These are phyloP conservation scores for Perodicticus potto DNA, from an alignment of 2,797 vertebrate species.

Conservation along the genomic window DNA sequence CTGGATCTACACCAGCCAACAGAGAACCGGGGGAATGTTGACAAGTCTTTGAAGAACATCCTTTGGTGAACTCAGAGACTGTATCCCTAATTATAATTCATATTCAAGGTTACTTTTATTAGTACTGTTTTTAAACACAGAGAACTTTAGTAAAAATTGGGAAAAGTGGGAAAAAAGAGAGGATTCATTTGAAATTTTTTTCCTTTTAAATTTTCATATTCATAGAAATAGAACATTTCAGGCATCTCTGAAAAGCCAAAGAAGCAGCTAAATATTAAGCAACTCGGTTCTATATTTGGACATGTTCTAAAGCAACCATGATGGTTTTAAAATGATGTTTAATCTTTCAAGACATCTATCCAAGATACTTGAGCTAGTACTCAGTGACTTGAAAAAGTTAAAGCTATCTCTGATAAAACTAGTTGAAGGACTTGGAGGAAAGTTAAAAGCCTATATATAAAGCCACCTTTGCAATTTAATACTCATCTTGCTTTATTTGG, in stretches of 20 bases:
- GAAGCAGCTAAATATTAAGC: not conserved
- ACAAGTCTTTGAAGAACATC: conserved; percentile 1
- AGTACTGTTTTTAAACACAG: conserved; percentile 57
- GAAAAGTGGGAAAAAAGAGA: not conserved
- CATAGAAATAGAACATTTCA: not conserved
- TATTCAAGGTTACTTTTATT: conserved; percentile 43
- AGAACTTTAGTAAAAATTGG: not conserved
- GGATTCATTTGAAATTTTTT: conserved; percentile 7
- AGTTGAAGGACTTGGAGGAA: not conserved
- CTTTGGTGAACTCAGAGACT: conserved; percentile 28
- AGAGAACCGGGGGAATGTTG: not conserved
- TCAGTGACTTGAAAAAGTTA: not conserved
- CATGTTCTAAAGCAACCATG: conserved; percentile 8
- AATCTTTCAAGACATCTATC: conserved; percentile 21
- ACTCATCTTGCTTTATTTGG: not conserved
- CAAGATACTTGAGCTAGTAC: conserved; percentile 8
- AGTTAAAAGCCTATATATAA: not conserved
- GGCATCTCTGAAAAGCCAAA: not conserved
- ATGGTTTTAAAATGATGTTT: not conserved
- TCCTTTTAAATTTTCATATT: conserved; percentile 30
- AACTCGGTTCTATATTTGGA: not conserved
- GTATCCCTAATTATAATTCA: conserved; percentile 47
- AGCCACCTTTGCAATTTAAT: not conserved
- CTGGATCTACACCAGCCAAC: not conserved
- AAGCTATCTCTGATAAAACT: not conserved